phyloP scores from a whole-genome alignment of 2,113 vertebrate genomes.

The Riparia riparia region DNA sequence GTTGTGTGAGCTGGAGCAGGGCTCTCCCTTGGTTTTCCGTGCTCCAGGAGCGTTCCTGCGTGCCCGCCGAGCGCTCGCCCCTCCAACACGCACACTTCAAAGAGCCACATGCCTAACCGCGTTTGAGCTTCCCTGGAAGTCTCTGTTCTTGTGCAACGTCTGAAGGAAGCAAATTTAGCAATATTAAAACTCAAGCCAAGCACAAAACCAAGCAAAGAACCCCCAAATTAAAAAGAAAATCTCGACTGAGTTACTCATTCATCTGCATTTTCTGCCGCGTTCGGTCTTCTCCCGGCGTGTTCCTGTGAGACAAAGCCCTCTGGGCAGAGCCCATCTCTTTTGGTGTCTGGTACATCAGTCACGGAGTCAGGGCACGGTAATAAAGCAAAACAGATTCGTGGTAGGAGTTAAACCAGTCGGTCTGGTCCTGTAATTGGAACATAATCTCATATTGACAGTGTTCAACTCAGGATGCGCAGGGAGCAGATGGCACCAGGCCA shows the following conservation, averaged over 20 bases:
- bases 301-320: constrained; percentile 55
- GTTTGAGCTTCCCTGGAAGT: not conserved
- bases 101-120: constrained; percentile 33
- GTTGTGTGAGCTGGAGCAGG: not conserved
- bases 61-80: not conserved
- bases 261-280: constrained; percentile 29
- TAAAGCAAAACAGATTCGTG: constrained; percentile 55
- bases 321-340: constrained; percentile 62
- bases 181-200: constrained; percentile 45
- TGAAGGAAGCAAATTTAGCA: constrained; percentile 30
- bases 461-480: constrained; percentile 29
- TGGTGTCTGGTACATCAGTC: constrained; percentile 63
- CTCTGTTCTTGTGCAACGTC: constrained; percentile 49
- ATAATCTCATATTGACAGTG: constrained; percentile 65
- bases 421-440: constrained; percentile 60
- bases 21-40: not conserved
- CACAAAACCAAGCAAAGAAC: constrained; percentile 8
- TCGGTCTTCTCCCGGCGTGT: not conserved
- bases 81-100: not conserved
- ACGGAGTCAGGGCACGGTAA: constrained; percentile 47
- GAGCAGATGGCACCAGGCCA: constrained; percentile 14
- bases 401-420: constrained; percentile 61
- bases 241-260: constrained; percentile 14
- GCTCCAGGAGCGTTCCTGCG: not conserved
- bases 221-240: constrained; percentile 38